Conservation (phyloP, 1,140 invertebrate species). For the Diorhabda elongata region DNA sequence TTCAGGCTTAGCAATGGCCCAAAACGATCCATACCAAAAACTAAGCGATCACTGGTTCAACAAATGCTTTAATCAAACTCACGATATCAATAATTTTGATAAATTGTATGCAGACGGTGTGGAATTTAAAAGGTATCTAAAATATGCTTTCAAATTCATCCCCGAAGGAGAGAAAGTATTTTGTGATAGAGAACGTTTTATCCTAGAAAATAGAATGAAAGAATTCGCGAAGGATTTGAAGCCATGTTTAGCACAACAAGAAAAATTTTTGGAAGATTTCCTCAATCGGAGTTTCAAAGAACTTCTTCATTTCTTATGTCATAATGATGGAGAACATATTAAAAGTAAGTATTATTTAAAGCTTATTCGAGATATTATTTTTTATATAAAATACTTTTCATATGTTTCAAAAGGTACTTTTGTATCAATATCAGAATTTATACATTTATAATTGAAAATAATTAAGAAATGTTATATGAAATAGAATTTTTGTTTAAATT, state of each 20-base stretch:
- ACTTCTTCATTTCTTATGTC: slow-evolving; percentile 19
- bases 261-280: slow-evolving; percentile 14
- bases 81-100: neutral
- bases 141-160: slow-evolving; percentile 10
- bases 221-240: neutral
- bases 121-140: slow-evolving; percentile 6
- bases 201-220: slow-evolving; percentile 5
- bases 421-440: no score
- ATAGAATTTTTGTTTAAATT: no score
- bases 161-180: slow-evolving; percentile 7
- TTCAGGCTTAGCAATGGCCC: neutral
- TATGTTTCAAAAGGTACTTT: no score
- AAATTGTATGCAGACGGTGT: slow-evolving; percentile 5
- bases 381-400: no score
- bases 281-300: slow-evolving; percentile 13
- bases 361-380: no score
- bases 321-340: slow-evolving; percentile 16
- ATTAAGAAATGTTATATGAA: no score
- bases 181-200: slow-evolving; percentile 8
- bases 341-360: slow-evolving; percentile 5
- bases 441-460: no score
- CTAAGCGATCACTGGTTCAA: slow-evolving; percentile 8
- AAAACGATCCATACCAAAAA: slow-evolving; percentile 9
- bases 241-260: slow-evolving; percentile 1
- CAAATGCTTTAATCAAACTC: slow-evolving; percentile 12